phyloP scores from a whole-genome alignment of 2,888 invertebrate species.

The Ormyrus labotus region DNA sequence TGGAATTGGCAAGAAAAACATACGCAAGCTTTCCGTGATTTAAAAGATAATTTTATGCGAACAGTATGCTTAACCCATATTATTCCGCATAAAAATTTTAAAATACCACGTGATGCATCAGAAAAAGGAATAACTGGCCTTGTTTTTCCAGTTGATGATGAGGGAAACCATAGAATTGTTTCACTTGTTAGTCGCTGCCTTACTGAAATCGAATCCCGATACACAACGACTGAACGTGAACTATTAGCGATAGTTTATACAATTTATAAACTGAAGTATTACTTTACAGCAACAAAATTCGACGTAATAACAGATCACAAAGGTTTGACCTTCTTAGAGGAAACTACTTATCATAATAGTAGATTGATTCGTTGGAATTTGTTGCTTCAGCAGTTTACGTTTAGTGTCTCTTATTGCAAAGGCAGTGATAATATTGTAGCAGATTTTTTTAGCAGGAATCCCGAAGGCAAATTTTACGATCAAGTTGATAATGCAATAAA shows the following conservation, averaged over 20 bases:
- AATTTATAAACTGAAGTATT: slow-evolving; percentile 34
- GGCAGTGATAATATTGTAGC: not conserved
- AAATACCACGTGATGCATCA: slow-evolving; percentile 16
- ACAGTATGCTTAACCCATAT: slow-evolving; percentile 7
- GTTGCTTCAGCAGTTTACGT: not conserved
- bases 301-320: slow-evolving; percentile 44
- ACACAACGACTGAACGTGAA: slow-evolving; percentile 49
- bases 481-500: not conserved
- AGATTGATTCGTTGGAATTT: not conserved
- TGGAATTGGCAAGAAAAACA: slow-evolving; percentile 7
- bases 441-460: slow-evolving; percentile 14
- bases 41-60: slow-evolving; percentile 30
- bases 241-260: slow-evolving; percentile 45
- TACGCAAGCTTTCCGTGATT: slow-evolving; percentile 10
- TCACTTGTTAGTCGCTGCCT: slow-evolving; percentile 16
- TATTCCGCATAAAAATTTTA: not conserved
- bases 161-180: slow-evolving; percentile 31
- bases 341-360: not conserved
- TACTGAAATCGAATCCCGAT: slow-evolving; percentile 31
- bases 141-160: slow-evolving; percentile 10
- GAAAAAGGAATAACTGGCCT: not conserved
- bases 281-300: slow-evolving; percentile 26
- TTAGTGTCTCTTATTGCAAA: not conserved
- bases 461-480: not conserved
- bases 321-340: not conserved